phyloP scores from a whole-genome alignment of 2,888 invertebrate species.

The Byasa hedistus region DNA sequence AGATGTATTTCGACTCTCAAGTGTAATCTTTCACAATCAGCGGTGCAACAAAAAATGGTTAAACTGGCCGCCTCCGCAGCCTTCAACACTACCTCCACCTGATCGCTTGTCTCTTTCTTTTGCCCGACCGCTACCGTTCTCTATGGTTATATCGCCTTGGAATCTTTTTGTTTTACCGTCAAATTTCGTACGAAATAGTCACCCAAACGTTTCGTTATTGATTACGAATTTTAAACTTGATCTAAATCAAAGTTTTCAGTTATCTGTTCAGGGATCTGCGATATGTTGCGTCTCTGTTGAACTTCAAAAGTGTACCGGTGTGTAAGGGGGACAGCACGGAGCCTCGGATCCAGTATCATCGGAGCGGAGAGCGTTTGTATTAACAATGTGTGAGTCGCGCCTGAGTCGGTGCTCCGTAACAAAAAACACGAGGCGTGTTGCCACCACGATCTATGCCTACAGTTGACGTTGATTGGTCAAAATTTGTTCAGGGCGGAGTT shows the following conservation, averaged over 20 bases:
- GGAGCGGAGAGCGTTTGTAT: conserved; percentile 68
- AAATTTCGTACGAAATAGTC: conserved; percentile 32
- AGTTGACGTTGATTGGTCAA: conserved; percentile 65
- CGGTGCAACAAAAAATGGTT: conserved; percentile 80
- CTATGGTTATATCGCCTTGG: conserved; percentile 41
- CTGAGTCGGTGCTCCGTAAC: conserved; percentile 78
- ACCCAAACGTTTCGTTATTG: conserved; percentile 24
- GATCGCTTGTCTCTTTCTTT: conserved; percentile 69
- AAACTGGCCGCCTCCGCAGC: conserved; percentile 78
- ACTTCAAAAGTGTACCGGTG: conserved; percentile 44
- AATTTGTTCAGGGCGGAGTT: conserved; percentile 72
- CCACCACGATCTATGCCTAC: conserved; percentile 74
- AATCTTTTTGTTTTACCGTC: conserved; percentile 41
- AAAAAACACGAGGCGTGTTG: conserved; percentile 78
- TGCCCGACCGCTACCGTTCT: conserved; percentile 46
- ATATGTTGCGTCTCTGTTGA: conserved; percentile 19
- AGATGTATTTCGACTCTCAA: conserved; percentile 81
- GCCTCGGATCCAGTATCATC: conserved; percentile 71
- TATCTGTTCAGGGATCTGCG: conserved; percentile 27
- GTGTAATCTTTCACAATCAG: conserved; percentile 80
- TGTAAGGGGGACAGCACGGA: conserved; percentile 66
- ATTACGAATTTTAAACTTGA: conserved; percentile 8
- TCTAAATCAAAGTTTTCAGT: conserved; percentile 13
- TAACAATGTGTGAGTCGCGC: conserved; percentile 80
- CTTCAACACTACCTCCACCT: conserved; percentile 63